Evolutionary conservation across 2,113 vertebrate species (phyloP), one percentile per base, ranked within the genome.

Genomic region (Semicossyphus pulcher): DNA sequence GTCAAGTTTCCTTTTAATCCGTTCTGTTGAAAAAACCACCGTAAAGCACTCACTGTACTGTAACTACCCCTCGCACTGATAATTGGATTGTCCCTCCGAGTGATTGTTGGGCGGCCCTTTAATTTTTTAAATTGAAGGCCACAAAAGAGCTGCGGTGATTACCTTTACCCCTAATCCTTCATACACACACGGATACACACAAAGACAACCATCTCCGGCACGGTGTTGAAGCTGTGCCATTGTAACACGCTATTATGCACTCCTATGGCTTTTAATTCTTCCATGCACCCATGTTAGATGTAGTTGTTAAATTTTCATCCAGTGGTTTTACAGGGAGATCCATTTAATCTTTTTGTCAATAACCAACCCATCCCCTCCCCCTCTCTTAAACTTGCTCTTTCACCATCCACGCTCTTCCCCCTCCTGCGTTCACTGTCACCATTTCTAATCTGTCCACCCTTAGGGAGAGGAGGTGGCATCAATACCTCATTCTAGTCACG

Each of bases 311-410:
- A 83, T 84, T 84, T 86, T 84, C 62, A 80, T 76, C 63, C 74
- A 60, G 64, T 18, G 42, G 78, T 81, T 86, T 87, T 85, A 83
- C 73, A 84, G 64, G 32, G 66, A 81, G 66, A 86, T 83, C 79
- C 52, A 76, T 86, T 89, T 88, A 80, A 91, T 91, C 90, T 87
- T 69, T 74, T 53, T 83, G 88, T 87, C 92, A 92, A 91, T 90
- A 86, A 66, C 64, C 49, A n/a, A 7, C 49, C 23, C 58, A 20
- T 8, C 49, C 34, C 26, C 41, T n/a, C 9, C 53, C 23, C n/a
- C 23, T 26, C 6, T 68, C 54, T 57, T 59, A 44, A 58, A 21
- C 72, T 26, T 37, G 47, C 56, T 76, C 34, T 84, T 84, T 74
- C 63, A 42, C 73, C 36, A 49, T 54, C 69, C 58, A 44, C 81